These are phyloP conservation scores for Saimiri boliviensis DNA, from an alignment of 2,113 vertebrate species.

Conservation along the genomic window DNA sequence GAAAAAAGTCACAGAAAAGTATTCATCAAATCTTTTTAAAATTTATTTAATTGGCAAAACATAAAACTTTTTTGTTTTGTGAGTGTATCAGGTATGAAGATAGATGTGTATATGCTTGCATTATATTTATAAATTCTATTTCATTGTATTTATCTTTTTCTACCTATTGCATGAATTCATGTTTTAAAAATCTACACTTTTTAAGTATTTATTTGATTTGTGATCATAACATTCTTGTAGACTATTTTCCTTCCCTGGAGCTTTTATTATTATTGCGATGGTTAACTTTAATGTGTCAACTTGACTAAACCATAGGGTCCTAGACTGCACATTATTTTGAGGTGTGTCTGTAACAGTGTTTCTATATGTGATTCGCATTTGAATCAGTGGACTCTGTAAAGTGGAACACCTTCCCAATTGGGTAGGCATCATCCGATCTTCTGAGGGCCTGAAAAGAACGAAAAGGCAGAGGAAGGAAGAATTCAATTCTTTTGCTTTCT, in stretches of 20 bases:
- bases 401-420: too few species aligned
- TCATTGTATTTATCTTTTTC: background rate
- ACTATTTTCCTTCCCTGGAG: background rate
- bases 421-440: background rate
- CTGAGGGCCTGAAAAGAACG: too few species aligned
- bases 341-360: background rate
- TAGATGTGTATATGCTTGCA: background rate
- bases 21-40: background rate
- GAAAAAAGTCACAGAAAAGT: background rate
- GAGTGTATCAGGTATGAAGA: background rate
- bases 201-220: background rate
- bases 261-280: background rate
- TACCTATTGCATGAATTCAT: background rate
- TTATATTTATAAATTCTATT: background rate
- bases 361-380: background rate
- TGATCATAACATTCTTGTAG: background rate
- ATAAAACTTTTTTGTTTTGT: background rate
- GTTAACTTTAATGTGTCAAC: background rate
- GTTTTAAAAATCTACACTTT: background rate
- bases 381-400: too few species aligned
- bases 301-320: background rate
- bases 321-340: background rate
- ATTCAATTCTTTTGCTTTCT: background rate
- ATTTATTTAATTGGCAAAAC: background rate
- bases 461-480: background rate